These are phyloP conservation scores for Rhincodon typus DNA, from an alignment of 2,797 vertebrate species.

Conservation along the genomic window DNA sequence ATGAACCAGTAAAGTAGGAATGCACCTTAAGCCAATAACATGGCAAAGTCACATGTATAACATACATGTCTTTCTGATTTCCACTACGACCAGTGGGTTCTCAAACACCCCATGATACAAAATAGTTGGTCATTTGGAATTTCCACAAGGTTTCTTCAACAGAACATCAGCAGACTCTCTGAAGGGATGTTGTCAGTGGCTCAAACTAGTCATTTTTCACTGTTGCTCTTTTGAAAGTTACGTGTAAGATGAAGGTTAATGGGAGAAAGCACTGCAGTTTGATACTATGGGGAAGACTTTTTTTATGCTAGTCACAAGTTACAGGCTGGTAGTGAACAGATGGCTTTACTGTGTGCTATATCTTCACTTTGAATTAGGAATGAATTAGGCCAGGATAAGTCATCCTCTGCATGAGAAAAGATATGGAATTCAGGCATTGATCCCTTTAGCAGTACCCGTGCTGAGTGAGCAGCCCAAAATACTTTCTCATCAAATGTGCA, in stretches of 20 bases:
- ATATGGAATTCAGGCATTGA: not conserved
- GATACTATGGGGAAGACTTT: not conserved
- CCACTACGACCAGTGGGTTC: not conserved
- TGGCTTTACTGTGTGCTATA: not conserved
- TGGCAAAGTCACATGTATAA: not conserved
- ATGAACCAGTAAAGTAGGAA: not conserved
- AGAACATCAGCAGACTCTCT: not conserved
- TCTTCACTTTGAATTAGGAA: not conserved
- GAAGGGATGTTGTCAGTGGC: not conserved
- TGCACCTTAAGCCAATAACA: not conserved
- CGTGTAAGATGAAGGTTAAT: not conserved
- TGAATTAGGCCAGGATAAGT: not conserved
- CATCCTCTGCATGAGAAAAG: not conserved
- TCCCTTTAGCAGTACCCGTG: not conserved
- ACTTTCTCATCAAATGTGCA: not conserved
- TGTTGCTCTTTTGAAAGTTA: not conserved
- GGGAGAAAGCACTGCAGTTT: not conserved
- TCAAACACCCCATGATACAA: not conserved
- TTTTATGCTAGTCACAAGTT: not conserved
- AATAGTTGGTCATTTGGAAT: not conserved
- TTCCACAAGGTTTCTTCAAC: not conserved
- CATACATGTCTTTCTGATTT: not conserved
- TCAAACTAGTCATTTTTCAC: not conserved
- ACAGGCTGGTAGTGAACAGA: not conserved
- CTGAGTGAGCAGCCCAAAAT: not conserved